Conservation (phyloP, 2,113 vertebrate genomes). For the Clarias magur region DNA sequence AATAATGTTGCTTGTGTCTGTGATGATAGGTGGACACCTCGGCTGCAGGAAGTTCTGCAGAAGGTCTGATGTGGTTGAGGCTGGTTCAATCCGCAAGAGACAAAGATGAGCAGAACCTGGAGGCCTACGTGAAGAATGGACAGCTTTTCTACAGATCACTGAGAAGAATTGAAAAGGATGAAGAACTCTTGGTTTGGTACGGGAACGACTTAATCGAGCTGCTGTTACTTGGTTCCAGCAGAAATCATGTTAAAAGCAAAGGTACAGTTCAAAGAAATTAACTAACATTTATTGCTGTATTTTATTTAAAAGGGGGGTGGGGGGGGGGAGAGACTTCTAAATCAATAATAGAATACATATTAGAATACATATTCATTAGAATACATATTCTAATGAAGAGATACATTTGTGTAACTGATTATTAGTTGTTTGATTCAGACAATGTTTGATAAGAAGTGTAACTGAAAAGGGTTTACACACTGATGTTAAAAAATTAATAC, state of each 20-base stretch:
- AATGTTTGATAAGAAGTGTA: not conserved
- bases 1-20: constrained; percentile 1
- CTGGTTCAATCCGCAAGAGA: constrained; percentile 93
- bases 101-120: constrained; percentile 93
- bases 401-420: not conserved
- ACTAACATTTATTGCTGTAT: not conserved
- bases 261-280: constrained; percentile 68
- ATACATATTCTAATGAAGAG: not conserved
- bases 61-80: constrained; percentile 94
- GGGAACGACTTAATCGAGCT: constrained; percentile 92
- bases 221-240: constrained; percentile 81
- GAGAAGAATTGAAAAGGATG: constrained; percentile 92
- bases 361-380: too few species aligned
- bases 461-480: not conserved
- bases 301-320: too few species aligned
- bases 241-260: constrained; percentile 80
- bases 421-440: not conserved
- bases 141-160: constrained; percentile 96
- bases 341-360: not conserved
- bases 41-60: constrained; percentile 87
- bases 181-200: constrained; percentile 97
- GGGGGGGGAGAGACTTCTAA: too few species aligned
- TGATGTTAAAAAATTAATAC: not conserved
- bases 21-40: constrained; percentile 90
- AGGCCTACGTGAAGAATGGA: constrained; percentile 96